Base-by-base conservation (phyloP, 1,140 invertebrate genomes). In the Drosophila kurseongensis region DNA sequence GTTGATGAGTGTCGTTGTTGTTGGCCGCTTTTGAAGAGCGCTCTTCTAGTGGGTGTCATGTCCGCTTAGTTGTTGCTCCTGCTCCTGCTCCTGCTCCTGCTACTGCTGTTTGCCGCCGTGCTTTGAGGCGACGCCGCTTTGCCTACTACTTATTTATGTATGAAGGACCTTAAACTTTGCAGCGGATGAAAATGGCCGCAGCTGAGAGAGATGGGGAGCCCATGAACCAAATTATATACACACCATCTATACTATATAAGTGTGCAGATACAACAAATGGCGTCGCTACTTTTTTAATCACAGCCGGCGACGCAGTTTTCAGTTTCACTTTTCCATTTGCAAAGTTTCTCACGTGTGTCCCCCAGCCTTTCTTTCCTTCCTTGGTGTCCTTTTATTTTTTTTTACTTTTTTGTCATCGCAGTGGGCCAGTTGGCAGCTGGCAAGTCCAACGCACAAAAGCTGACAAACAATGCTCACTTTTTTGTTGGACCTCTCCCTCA, bases 81-180 rank as follows among this genome's bases (percentile, higher is more conserved):
- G 60, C 29, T 45, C 14, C n/a, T 59, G 56, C 36, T 36, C 10
- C 42, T 32, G 40, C 23, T 60, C 35, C 23, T 38, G 16, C 44
- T 27, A 41, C 36, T 73, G 59, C 59, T 78, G 63, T 59, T 83
- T 81, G 65, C 80, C 65, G 57, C 65, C 72, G 44, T 69, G 68
- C 83, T 86, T 86, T 86, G 84, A 88, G 71, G 80, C 79, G 75
- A 83, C 75, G 79, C 78, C 75, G 81, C 75, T 58, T 56, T 77
- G 54, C 75, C 78, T 83, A 88, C 84, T 88, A 72, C 83, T 88
- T 88, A 89, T 88, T 88, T 88, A 88, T 88, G 83, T 88, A 88
- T 88, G 84, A 88, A 89, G 83, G 84, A 88, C 83, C 83, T 88
- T 88, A 89, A 88, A 88, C 83, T 88, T 89, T 88, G 75, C 72